Evolutionary conservation across 2,888 invertebrate species (phyloP).

Genomic region (Pterostichus niger): DNA sequence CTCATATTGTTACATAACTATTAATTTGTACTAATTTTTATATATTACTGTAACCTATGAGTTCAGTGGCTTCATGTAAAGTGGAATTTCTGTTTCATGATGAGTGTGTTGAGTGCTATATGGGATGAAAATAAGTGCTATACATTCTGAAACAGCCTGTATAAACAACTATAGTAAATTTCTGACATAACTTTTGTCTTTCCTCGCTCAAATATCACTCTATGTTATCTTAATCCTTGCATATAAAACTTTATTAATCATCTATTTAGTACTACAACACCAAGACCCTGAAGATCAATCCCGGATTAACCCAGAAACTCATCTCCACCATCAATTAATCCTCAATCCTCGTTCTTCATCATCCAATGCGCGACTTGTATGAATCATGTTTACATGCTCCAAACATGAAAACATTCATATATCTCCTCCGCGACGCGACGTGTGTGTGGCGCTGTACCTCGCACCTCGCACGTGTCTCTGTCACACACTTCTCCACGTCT

Average conservation of each 20-base stretch:
- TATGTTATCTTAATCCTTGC: background rate
- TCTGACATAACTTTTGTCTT: too few species aligned
- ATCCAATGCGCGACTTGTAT: conserved; percentile 4
- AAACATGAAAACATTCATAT: conserved; percentile 50
- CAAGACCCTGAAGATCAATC: background rate
- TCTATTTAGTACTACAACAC: background rate
- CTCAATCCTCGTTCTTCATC: background rate
- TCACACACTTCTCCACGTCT: background rate
- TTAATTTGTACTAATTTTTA: too few species aligned
- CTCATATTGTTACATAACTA: too few species aligned
- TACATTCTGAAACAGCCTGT: too few species aligned
- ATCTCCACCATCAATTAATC: conserved; percentile 25
- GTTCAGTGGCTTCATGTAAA: too few species aligned
- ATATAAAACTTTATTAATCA: conserved; percentile 32
- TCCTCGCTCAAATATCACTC: too few species aligned
- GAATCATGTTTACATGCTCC: conserved; percentile 34
- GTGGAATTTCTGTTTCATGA: too few species aligned
- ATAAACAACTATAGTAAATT: too few species aligned
- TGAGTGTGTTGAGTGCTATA: too few species aligned
- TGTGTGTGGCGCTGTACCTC: background rate
- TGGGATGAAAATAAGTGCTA: too few species aligned
- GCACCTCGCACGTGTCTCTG: background rate
- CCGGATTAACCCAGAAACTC: conserved; percentile 3
- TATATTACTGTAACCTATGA: too few species aligned
- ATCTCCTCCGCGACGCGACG: conserved; percentile 16